A percentile compares a stretch with the other conserved stretches of the same genome.
Conservation (phyloP, 2,888 invertebrate genomes). For the Drosophila putrida region DNA sequence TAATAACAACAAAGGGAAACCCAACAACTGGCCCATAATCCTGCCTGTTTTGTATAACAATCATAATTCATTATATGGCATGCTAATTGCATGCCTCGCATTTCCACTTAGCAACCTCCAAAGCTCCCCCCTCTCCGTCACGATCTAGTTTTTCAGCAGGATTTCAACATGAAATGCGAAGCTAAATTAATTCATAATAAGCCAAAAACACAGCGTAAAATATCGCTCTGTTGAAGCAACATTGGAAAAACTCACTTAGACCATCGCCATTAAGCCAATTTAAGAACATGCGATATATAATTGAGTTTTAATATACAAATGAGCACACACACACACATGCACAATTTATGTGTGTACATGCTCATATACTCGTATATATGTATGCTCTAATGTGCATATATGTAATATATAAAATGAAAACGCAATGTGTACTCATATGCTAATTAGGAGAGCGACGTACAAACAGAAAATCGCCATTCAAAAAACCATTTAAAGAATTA, state of each 20-base stretch:
- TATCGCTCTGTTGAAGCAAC: conserved; percentile 19
- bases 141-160: conserved; percentile 14
- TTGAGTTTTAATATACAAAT: conserved; percentile 66
- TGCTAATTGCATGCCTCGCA: conserved; percentile 64
- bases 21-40: conserved; percentile 21
- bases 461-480: conserved; percentile 29
- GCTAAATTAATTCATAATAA: conserved; percentile 72
- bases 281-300: conserved; percentile 75
- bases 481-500: neutral
- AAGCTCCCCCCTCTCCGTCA: neutral
- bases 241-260: conserved; percentile 5
- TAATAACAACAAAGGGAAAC: conserved; percentile 8
- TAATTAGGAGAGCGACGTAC: conserved; percentile 20
- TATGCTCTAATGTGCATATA: neutral
- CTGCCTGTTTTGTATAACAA: conserved; percentile 49
- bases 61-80: conserved; percentile 76
- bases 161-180: conserved; percentile 53
- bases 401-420: neutral
- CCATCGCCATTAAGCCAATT: conserved; percentile 46
- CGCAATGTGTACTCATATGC: neutral
- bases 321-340: conserved; percentile 25
- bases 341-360: neutral
- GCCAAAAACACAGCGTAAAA: conserved; percentile 21
- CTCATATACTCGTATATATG: neutral
- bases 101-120: conserved; percentile 61